Base-by-base conservation (phyloP, 2,113 vertebrate genomes). In the Nothoprocta pentlandii region DNA sequence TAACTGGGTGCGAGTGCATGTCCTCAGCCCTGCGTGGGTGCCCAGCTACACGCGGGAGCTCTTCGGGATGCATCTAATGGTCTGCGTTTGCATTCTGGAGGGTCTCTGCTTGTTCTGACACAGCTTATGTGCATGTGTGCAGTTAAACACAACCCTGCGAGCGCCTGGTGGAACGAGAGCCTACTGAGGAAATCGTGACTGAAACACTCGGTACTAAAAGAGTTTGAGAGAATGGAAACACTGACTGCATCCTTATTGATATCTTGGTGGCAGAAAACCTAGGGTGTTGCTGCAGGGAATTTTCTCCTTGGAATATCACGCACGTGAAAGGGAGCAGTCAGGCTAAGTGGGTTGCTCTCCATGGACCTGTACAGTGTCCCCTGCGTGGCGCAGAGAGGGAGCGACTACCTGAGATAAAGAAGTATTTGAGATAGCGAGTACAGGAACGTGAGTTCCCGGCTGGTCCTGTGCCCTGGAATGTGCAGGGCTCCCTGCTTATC, bases 1-100 rank as follows among this genome's bases (percentile, higher is more conserved):
- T 41, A 44, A 11, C 8, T 30, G 28, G 22, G 4, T 41, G 3
- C 36, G n/a, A n/a, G 26, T 1, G 0, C 20, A 8, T 7, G 19
- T 28, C 32, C 49, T 58, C 26, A 22, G 56, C 70, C 42, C 49
- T 58, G 16, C 21, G 9, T 2, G 42, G 56, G 49, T 58, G 58
- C 49, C 44, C 26, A 25, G 23, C 39, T 19, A 42, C 47, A 16
- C 34, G 2, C 23, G 23, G 28, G 15, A 69, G 56, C 28, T 17
- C 5, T 26, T 34, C 21, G 12, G 56, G 42, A 12, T 22, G 56
- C 19, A 49, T 34, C 42, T 70, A 8, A 56, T 36, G 30, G 58
- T 47, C 69, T 26, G 13, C 30, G 12, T 49, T 56, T 81, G 47
- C 8, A 3, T 25, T 68, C 58, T 56, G 63, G 58, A 62, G 39